These are phyloP conservation scores for Zoanthus sociatus DNA, from an alignment of 92 coral and sea anemone species.

Conservation along the genomic window DNA sequence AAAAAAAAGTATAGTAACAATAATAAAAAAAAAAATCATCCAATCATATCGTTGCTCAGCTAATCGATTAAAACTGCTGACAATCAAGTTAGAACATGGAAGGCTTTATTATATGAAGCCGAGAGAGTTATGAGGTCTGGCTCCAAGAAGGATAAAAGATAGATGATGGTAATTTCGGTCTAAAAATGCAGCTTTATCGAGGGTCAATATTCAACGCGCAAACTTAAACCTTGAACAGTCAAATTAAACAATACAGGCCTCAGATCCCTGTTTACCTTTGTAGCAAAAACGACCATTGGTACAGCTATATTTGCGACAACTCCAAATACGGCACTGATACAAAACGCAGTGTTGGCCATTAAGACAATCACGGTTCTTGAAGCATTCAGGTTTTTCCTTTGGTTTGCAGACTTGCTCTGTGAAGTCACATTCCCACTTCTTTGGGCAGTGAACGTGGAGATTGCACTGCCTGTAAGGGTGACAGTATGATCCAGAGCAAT, in stretches of 20 bases:
- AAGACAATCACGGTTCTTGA: conserved; percentile 2
- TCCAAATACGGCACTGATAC: conserved; percentile 7
- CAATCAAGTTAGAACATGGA: too few species aligned
- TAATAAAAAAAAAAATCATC: too few species aligned
- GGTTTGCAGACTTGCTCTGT: conserved; percentile 30
- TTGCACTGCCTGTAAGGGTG: conserved; percentile 7
- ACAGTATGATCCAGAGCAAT: conserved; percentile 1
- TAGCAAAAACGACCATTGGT: conserved; percentile 13
- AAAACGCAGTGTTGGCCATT: conserved; percentile 6
- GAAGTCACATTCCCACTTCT: conserved; percentile 16
- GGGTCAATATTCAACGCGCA: too few species aligned
- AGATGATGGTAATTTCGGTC: too few species aligned
- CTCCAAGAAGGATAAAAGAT: too few species aligned
- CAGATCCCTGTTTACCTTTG: not conserved
- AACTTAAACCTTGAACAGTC: too few species aligned
- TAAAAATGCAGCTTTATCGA: too few species aligned
- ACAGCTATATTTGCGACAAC: conserved; percentile 8
- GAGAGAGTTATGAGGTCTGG: too few species aligned
- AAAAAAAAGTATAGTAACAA: too few species aligned
- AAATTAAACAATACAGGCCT: not conserved
- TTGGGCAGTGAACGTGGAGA: not conserved
- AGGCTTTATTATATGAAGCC: too few species aligned
- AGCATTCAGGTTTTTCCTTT: not conserved
- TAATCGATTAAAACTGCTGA: too few species aligned
- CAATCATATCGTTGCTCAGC: too few species aligned